A percentile compares a stretch with the other conserved stretches of the same genome.
Evolutionary conservation across 23 tunicate genomes (phyloP).

Genomic region (Halocynthia aurantium): DNA sequence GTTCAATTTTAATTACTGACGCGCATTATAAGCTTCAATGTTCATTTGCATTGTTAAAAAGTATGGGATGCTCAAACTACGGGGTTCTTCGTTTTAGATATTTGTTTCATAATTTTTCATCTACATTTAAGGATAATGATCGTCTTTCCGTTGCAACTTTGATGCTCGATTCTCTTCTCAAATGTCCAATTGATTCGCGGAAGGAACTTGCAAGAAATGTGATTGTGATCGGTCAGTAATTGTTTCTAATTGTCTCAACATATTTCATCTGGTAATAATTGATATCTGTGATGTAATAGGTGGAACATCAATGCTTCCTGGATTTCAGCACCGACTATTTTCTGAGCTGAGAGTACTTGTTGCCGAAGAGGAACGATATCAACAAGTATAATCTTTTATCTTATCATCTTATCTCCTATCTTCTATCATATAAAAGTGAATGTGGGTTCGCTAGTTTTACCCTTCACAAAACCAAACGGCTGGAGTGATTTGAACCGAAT

Average conservation of each 20-base stretch:
- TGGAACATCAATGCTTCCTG: constrained; percentile 85
- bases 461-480: neutral
- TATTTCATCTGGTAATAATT: neutral
- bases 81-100: no score
- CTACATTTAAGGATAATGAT: constrained; percentile 65
- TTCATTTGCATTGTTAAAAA: no score
- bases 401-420: neutral
- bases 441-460: neutral
- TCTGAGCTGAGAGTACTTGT: constrained; percentile 62
- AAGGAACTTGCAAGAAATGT: constrained; percentile 62
- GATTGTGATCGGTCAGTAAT: constrained; percentile 47
- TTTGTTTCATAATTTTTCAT: no score
- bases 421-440: neutral
- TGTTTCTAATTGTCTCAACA: neutral
- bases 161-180: constrained; percentile 53
- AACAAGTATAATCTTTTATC: constrained; percentile 21
- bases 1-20: no score
- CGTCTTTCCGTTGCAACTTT: constrained; percentile 61
- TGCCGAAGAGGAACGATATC: constrained; percentile 50
- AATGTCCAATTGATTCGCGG: constrained; percentile 60
- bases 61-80: no score
- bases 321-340: constrained; percentile 72
- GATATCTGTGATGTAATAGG: constrained; percentile 20
- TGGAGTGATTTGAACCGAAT: neutral
- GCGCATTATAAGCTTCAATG: no score